Evolutionary conservation across 2,113 vertebrate genomes (phyloP).

Genomic region (Donacobius atricapilla): DNA sequence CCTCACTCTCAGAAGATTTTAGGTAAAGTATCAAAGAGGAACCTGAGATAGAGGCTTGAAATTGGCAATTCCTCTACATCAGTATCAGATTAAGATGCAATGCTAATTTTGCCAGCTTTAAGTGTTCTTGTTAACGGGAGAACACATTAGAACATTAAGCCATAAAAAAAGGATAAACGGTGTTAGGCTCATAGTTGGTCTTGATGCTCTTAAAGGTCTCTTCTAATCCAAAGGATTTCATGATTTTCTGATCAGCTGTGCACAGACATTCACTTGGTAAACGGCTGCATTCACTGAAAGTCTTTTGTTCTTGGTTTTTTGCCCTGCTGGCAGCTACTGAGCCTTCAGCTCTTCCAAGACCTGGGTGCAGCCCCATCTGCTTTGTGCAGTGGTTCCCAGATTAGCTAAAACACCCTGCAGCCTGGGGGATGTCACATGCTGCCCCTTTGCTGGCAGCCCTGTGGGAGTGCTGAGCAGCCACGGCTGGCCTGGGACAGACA

Average conservation of each 20-base stretch:
- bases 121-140: neutral
- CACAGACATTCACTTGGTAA: neutral
- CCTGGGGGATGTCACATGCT: accelerated
- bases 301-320: neutral
- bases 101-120: neutral
- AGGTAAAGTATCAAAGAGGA: neutral
- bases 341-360: neutral
- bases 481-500: accelerated
- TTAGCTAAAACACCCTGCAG: accelerated
- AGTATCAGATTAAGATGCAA: neutral
- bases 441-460: neutral
- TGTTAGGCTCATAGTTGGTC: neutral
- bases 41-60: neutral
- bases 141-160: neutral
- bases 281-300: neutral
- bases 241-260: neutral
- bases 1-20: neutral
- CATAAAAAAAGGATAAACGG: neutral
- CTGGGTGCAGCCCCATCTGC: neutral
- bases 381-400: neutral
- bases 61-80: neutral
- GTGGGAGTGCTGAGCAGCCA: neutral
- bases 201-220: neutral
- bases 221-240: neutral
- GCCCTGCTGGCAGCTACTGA: neutral